Conservation (phyloP, 2,113 vertebrate species). For the Pao palembangensis region DNA sequence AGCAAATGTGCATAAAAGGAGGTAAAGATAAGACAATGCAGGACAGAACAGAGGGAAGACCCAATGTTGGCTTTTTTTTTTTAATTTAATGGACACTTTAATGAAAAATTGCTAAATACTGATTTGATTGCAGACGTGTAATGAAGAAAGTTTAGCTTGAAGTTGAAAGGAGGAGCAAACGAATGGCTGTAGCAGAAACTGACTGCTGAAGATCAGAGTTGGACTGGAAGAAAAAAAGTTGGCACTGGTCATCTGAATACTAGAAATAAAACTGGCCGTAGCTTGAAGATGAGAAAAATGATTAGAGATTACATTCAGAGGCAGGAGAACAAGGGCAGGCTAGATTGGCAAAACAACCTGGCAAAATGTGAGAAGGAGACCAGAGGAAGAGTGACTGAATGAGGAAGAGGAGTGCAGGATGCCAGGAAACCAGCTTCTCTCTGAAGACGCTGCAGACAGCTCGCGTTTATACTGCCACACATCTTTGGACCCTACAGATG, state of each 20-base stretch:
- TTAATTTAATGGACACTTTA: too few relatives aligned
- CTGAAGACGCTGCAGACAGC: not conserved
- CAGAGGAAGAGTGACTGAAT: not conserved
- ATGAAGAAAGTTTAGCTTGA: not conserved
- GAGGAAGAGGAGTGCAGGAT: not conserved
- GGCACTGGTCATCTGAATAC: not conserved
- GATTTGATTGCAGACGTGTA: too few relatives aligned
- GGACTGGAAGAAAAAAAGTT: not conserved
- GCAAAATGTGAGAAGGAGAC: not conserved
- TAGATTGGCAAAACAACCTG: too few relatives aligned
- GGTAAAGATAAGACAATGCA: too few relatives aligned
- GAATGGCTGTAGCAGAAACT: not conserved
- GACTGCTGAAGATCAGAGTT: not conserved
- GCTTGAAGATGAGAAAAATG: not conserved
- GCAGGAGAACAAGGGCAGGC: not conserved
- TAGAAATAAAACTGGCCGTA: not conserved
- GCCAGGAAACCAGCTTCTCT: constrained; percentile 1
- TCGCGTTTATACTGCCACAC: constrained; percentile 7
- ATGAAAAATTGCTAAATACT: too few relatives aligned
- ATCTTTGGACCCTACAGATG: constrained; percentile 32
- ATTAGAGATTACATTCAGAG: not conserved
- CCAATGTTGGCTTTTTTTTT: too few relatives aligned
- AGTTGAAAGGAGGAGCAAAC: not conserved
- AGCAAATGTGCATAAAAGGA: too few relatives aligned
- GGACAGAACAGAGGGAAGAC: too few relatives aligned